These are phyloP conservation scores for Peromyscus californicus DNA, from an alignment of 2,113 vertebrate species.

Conservation along the genomic window DNA sequence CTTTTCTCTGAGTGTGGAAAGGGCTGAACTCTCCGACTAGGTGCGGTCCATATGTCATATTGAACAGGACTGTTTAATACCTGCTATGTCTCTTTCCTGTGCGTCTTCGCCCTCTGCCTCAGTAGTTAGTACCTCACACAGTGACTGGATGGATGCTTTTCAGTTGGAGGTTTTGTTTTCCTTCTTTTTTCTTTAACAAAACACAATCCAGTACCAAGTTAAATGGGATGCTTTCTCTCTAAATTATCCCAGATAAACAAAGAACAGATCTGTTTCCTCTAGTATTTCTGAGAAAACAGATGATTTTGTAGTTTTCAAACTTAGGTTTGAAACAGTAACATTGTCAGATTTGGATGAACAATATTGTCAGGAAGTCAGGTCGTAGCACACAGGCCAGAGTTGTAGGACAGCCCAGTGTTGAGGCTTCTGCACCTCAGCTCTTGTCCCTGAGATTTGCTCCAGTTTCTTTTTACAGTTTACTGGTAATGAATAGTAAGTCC, in stretches of 20 bases:
- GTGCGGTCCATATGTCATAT: not conserved
- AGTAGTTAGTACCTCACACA: not conserved
- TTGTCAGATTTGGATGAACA: not conserved
- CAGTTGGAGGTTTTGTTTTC: not conserved
- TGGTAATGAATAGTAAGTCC: conserved; percentile 81
- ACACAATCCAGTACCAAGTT: not conserved
- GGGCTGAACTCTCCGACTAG: not conserved
- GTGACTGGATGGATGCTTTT: not conserved
- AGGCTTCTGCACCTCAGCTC: not conserved
- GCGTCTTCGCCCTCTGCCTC: not conserved
- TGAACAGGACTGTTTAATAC: not conserved
- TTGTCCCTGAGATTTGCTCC: not conserved
- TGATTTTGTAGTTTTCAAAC: not conserved
- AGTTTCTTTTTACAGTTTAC: conserved; percentile 67
- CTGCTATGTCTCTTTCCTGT: not conserved
- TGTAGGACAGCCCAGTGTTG: not conserved
- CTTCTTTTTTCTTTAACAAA: conserved; percentile 33
- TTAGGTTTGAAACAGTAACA: not conserved
- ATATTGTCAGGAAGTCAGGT: not conserved
- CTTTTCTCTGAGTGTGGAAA: not conserved
- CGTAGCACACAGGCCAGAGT: not conserved
- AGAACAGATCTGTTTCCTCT: not conserved
- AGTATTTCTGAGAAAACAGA: not conserved
- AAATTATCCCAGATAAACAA: not conserved
- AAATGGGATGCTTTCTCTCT: not conserved